Evolutionary conservation across 1,140 invertebrate genomes (phyloP), one percentile per base, ranked within the genome.

Genomic region (Rhopalosiphum padi): DNA sequence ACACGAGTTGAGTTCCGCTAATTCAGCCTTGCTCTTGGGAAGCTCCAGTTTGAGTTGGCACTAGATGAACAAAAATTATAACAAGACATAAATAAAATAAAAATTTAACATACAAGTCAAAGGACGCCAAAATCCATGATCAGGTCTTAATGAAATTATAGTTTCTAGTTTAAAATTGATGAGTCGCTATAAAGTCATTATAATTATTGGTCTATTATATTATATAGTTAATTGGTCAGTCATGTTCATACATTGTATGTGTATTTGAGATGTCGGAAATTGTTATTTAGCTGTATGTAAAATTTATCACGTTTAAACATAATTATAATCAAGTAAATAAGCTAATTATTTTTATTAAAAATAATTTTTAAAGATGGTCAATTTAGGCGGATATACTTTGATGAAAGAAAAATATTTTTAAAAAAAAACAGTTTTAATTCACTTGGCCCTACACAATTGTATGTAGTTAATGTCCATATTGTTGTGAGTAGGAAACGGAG

Each of bases 1-100:
- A 86, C 91, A 93, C 9, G 9, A 53, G 15, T 93, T 93, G 51
- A 93, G 48, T n/a, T 35, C 48, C 2, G 5, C 60, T 35, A 93
- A 8, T 37, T 93, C 91, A 93, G 46, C 35, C 37, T 60, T 55
- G 25, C 46, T 93, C 30, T 86, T 93, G 1, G 91, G 91, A 11
- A 93, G 6, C 9, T 5, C 21, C 35, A 92, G 55, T 53, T 93
- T 43, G n/a, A 93, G 86, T 8, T 15, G 37, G 37, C 91, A 93
- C 91, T 93, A 68, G 18, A 90, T 30, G 35, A 0, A 83, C 48
- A 77, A 41, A 46, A 48, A n/a, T n/a, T 11, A n/a, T 85, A 1
- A 3, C 18, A 37, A 82, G 5, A 82, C 18, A 82, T 37, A 22
- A 4, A 87, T 22, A 90, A 90, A 43, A 77, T 91, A 25, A 35